A percentile compares a stretch with the other conserved stretches of the same genome.
phyloP scores from a whole-genome alignment of 2,113 vertebrate species.

The Myiagra hebetior region DNA sequence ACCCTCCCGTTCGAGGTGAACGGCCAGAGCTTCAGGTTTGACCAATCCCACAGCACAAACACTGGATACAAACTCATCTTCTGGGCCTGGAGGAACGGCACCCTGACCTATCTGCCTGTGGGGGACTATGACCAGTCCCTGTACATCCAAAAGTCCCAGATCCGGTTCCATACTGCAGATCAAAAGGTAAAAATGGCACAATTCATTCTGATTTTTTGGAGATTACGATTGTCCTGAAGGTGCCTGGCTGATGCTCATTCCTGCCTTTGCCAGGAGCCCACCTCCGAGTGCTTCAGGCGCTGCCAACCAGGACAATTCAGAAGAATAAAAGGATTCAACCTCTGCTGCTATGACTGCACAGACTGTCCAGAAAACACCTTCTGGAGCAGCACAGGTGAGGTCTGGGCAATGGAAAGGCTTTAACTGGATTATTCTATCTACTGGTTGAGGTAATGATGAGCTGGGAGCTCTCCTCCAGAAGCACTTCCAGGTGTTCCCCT shows the following conservation, averaged over 20 bases:
- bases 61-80: slow-evolving; percentile 75
- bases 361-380: slow-evolving; percentile 83
- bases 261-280: slow-evolving; percentile 69
- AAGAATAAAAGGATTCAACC: slow-evolving; percentile 58
- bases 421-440: rapidly evolving
- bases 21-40: slow-evolving; percentile 67
- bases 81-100: slow-evolving; percentile 73
- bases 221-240: rapidly evolving
- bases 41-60: slow-evolving; percentile 73
- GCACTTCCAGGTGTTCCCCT: not conserved
- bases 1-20: slow-evolving; percentile 64
- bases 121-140: slow-evolving; percentile 73
- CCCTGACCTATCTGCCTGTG: slow-evolving; percentile 22
- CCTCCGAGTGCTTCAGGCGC: slow-evolving; percentile 77
- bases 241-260: not conserved
- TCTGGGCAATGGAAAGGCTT: not conserved
- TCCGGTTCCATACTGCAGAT: slow-evolving; percentile 77
- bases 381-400: slow-evolving; percentile 49
- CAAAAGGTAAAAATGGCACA: slow-evolving; percentile 25
- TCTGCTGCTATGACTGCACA: slow-evolving; percentile 87
- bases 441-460: not conserved
- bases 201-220: rapidly evolving
- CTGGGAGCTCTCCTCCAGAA: not conserved
- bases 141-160: slow-evolving; percentile 34
- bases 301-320: slow-evolving; percentile 79